Conservation (phyloP, 2,113 vertebrate genomes). For the Taurulus bubalis region DNA sequence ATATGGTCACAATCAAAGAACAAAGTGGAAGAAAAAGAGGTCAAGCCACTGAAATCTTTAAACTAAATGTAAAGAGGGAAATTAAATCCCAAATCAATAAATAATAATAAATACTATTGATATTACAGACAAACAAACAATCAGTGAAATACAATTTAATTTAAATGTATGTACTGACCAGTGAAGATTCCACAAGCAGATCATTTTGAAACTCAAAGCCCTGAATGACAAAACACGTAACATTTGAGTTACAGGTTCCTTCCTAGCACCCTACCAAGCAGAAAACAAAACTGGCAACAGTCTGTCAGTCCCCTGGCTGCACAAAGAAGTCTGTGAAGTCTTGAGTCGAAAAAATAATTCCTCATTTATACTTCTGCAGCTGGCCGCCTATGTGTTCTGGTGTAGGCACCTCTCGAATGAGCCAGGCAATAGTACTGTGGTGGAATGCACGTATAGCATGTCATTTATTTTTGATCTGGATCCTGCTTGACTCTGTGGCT, state of each 20-base stretch:
- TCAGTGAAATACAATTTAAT: not conserved
- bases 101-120: not conserved
- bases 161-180: not conserved
- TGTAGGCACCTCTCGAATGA: not conserved
- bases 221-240: not conserved
- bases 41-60: not conserved
- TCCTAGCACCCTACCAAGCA: not conserved
- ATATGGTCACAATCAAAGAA: not conserved
- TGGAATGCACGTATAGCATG: not conserved
- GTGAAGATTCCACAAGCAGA: not conserved
- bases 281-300: conserved; percentile 14
- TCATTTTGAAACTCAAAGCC: not conserved
- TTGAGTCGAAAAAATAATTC: not conserved
- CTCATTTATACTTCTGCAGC: not conserved
- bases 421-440: not conserved
- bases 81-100: not conserved
- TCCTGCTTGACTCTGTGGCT: not conserved
- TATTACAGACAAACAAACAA: not conserved
- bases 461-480: not conserved
- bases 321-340: not conserved
- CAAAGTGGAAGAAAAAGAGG: conserved; percentile 5
- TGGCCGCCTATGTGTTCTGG: not conserved
- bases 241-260: not conserved
- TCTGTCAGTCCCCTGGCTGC: conserved; percentile 17
- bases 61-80: not conserved